Percentiles rank a stretch among this genome's conserved stretches.
phyloP scores from a whole-genome alignment of 1,140 invertebrate species.

The Cephus cinctus region DNA sequence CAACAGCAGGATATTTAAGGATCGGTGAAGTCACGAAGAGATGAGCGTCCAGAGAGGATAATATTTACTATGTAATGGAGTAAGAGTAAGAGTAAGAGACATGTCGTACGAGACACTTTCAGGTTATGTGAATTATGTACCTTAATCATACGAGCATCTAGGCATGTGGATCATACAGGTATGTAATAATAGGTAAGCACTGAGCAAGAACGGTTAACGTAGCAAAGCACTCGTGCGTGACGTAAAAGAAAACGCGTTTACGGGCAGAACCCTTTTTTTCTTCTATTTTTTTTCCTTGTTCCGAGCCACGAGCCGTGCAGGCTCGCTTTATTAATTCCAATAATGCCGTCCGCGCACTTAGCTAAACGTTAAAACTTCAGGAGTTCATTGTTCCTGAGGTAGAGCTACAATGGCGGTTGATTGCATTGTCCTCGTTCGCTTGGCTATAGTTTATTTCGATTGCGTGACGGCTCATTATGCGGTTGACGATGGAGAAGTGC shows the following conservation, averaged over 20 bases:
- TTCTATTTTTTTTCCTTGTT: conserved; percentile 9
- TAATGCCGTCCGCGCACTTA: conserved; percentile 33
- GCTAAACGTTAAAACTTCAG: conserved; percentile 30
- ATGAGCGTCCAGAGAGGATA: conserved; percentile 8
- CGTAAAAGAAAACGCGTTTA: conserved; percentile 4
- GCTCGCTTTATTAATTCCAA: conserved; percentile 32
- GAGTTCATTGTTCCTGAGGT: conserved; percentile 12
- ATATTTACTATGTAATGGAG: too few relatives aligned
- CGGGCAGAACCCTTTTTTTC: conserved; percentile 3
- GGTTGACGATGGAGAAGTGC: not conserved
- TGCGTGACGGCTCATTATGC: conserved; percentile 6
- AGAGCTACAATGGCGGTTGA: conserved; percentile 20
- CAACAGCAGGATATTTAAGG: too few relatives aligned
- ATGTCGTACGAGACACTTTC: too few relatives aligned
- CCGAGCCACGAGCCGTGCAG: conserved; percentile 9
- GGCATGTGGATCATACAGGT: too few relatives aligned
- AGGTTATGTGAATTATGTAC: too few relatives aligned
- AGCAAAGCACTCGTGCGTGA: not conserved
- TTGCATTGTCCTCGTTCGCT: conserved; percentile 12
- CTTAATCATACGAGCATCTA: too few relatives aligned
- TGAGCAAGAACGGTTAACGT: not conserved
- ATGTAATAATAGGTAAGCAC: too few relatives aligned
- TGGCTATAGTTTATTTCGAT: conserved; percentile 4
- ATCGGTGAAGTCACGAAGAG: conserved; percentile 8
- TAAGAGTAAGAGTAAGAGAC: too few relatives aligned